Conservation (phyloP, 2,113 vertebrate genomes). For the rat (Rattus norvegicus) region DNA sequence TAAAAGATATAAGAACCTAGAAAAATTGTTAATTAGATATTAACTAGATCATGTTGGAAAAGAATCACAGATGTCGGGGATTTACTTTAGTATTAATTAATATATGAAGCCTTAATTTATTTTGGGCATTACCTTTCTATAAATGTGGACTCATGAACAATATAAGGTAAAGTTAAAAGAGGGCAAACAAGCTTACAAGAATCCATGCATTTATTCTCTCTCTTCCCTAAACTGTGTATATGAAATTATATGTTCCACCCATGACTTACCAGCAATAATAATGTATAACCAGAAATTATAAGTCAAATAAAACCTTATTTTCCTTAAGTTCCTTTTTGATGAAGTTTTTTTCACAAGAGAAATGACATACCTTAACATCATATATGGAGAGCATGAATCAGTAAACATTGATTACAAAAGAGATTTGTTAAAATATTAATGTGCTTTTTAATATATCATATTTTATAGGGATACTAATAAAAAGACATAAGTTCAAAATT, state of each 20-base stretch:
- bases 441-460: background rate
- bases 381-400: background rate
- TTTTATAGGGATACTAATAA: background rate
- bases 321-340: background rate
- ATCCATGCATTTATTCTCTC: background rate
- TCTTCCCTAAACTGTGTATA: background rate
- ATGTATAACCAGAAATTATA: background rate
- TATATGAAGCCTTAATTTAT: background rate
- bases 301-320: background rate
- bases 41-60: background rate
- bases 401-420: background rate
- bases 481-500: background rate
- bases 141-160: background rate
- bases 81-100: background rate
- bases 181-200: background rate
- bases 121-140: background rate
- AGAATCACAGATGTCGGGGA: rapidly evolving
- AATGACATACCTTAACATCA: background rate
- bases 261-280: background rate
- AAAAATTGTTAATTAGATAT: background rate
- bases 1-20: background rate
- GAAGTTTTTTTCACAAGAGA: background rate
- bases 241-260: background rate
- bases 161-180: background rate
- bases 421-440: background rate